These are phyloP conservation scores for Sebastolobus altivelis DNA, from an alignment of 2,797 vertebrate genomes.

Conservation along the genomic window DNA sequence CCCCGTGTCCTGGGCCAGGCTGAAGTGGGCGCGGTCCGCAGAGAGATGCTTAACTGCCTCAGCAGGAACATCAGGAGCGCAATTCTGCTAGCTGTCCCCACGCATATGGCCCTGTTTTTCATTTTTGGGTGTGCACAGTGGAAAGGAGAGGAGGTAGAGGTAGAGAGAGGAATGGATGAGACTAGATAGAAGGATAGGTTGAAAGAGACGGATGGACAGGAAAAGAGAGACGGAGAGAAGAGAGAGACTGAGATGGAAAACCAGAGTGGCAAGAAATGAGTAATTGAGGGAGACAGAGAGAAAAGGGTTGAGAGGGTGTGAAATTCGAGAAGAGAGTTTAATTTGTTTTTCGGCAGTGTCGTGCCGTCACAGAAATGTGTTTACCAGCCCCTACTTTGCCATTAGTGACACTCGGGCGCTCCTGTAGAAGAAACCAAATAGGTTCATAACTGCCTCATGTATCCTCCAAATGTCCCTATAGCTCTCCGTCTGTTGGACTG, in stretches of 20 bases:
- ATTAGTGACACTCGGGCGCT: slow-evolving; percentile 83
- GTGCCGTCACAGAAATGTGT: slow-evolving; percentile 81
- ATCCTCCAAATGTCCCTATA: slow-evolving; percentile 83
- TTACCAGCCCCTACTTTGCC: slow-evolving; percentile 82
- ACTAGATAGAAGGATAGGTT: slow-evolving; percentile 6
- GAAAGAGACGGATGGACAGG: slow-evolving; percentile 21
- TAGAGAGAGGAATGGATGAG: background rate
- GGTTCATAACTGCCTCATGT: slow-evolving; percentile 83
- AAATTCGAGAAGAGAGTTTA: slow-evolving; percentile 79
- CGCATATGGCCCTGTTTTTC: slow-evolving; percentile 79
- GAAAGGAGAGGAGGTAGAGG: slow-evolving; percentile 30
- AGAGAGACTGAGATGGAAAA: slow-evolving; percentile 52
- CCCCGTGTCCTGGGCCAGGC: slow-evolving; percentile 65
- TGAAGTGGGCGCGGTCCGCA: slow-evolving; percentile 59
- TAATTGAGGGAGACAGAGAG: slow-evolving; percentile 70
- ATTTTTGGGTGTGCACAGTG: slow-evolving; percentile 36
- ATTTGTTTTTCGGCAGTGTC: slow-evolving; percentile 81
- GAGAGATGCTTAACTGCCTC: slow-evolving; percentile 66
- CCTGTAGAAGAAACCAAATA: slow-evolving; percentile 82
- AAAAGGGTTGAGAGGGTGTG: slow-evolving; percentile 79
- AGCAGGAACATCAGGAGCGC: slow-evolving; percentile 70
- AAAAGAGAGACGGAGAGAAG: slow-evolving; percentile 24
- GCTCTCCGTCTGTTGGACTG: slow-evolving; percentile 79
- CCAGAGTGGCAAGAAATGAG: slow-evolving; percentile 60
- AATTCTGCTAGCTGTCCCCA: slow-evolving; percentile 52